Percentiles rank a stretch among this genome's conserved stretches.
Evolutionary conservation across 2,797 vertebrate genomes (phyloP).

Genomic region (Arrhamphus sclerolepis): DNA sequence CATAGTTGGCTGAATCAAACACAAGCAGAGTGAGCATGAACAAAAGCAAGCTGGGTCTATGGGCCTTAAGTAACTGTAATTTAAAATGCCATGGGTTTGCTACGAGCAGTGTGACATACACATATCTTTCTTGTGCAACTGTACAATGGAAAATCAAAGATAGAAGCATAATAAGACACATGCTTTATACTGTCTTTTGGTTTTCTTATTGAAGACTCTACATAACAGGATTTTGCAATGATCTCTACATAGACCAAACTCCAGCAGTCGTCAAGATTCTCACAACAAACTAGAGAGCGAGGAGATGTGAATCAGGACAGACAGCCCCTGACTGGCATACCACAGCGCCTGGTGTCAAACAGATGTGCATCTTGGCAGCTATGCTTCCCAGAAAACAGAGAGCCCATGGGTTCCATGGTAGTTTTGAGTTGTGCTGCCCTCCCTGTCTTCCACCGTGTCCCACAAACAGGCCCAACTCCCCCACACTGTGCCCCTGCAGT

Average conservation of each 20-base stretch:
- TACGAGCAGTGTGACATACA: too few relatives aligned
- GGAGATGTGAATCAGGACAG: constrained; percentile 70
- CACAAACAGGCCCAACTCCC: constrained; percentile 55
- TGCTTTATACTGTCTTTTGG: not conserved
- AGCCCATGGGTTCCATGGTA: constrained; percentile 68
- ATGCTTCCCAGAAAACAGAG: constrained; percentile 69
- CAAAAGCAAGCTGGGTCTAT: constrained; percentile 45
- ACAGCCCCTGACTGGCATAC: constrained; percentile 73
- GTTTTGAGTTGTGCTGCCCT: constrained; percentile 52
- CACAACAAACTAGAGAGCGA: constrained; percentile 43
- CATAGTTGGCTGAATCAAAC: constrained; percentile 73
- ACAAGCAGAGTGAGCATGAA: constrained; percentile 52
- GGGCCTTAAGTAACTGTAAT: constrained; percentile 41
- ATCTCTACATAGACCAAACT: constrained; percentile 34
- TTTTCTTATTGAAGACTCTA: constrained; percentile 15
- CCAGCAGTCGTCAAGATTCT: constrained; percentile 45
- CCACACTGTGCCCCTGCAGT: constrained; percentile 68
- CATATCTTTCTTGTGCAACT: too few relatives aligned
- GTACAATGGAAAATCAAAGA: not conserved
- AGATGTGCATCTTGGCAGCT: constrained; percentile 80
- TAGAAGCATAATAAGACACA: not conserved
- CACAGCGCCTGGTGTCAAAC: constrained; percentile 78
- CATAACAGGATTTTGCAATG: constrained; percentile 20
- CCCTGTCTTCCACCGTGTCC: constrained; percentile 40
- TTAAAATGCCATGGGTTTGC: constrained; percentile 47